Evolutionary conservation across 2,797 vertebrate species (phyloP), one percentile per base, ranked within the genome.

Genomic region (Epinephelus awoara): DNA sequence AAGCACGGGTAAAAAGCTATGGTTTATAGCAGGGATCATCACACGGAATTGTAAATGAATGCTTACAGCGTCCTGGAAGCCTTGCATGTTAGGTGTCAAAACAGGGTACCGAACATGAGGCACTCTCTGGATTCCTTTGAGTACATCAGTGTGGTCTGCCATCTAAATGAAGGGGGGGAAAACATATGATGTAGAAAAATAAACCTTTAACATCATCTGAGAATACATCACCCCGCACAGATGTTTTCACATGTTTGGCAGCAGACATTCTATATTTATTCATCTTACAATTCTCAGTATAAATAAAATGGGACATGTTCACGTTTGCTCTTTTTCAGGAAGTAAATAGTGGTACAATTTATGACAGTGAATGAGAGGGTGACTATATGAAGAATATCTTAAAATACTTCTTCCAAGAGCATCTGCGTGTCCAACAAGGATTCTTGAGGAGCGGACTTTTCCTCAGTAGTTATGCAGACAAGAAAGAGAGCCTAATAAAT

Each of bases 81-180:
- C 97, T 83, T 96, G 96, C 85, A 98, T 94, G 93, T 99, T 99
- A 57, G 97, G 98, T 0, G 97, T 98, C 80, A 99, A 94, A 87
- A 99, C 97, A 0, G 98, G 96, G 81, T 99, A 99, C 1, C 82
- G 95, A 79, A 98, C 93, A 84, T 96, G 95, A 77, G 96, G 96
- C 23, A 88, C 93, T 77, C 87, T 96, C 79, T 92, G 93, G 89
- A 99, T 98, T 70, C 97, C 96, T 92, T 74, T 93, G 92, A 98
- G 95, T n/a, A 99, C 97, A 80, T 98, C 96, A 38, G 92, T 95
- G 87, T 98, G 96, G 94, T 99, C 97, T 75, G 97, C 97, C 97
- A 99, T 98, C 97, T 99, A 81, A 89, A 95, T 91, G 34, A 93
- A 6, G 57, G 65, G 19, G 34, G 72, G 15, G 7, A 76, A 79